Base-by-base conservation (phyloP, 2,888 invertebrate genomes). In the Empis livida region DNA sequence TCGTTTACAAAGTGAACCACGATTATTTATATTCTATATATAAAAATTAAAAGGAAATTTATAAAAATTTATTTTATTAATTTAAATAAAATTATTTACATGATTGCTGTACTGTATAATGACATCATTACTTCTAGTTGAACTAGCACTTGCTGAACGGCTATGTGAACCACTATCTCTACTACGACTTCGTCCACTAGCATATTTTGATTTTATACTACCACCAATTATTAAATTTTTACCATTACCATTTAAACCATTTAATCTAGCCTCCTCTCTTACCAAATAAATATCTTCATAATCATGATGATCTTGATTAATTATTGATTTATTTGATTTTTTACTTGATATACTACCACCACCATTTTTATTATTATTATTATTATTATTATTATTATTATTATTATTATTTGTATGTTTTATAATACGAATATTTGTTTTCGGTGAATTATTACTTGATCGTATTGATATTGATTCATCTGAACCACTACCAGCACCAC, bases 271-370 rank as follows among this genome's bases (percentile, higher is more conserved):
- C 53, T 77, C 80, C 43, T 82, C 81, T 45, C 79, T 73, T 44
- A 84, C 77, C 64, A 84, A 63, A 61, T 86, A 86, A 51, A 87
- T 87, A 59, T 87, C 87, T 65, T 88, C 87, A 63, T 88, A 88
- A 61, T 87, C 87, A 58, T 85, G 82, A 54, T 78, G 77, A 51
- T 75, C 74, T 13, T 56, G 54, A 49, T 51, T 59, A n/a, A 43
- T 44, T 46, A 47, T 47, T n/a, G 39, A 17, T 16, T 42, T 46
- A 15, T 42, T 47, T 46, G 44, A 52, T 46, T 48, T 51, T 47
- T 17, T 47, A 35, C 17, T 13, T 15, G 35, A 46, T 15, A 10
- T 30, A 27, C 23, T 27, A 27, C 23, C 23, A 27, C 23, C 51
- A 37, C 54, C 53, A 42, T 55, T 50, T 38, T 56, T 57, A 27